Conservation (phyloP, 2,797 vertebrate genomes). For the Choloepus didactylus region DNA sequence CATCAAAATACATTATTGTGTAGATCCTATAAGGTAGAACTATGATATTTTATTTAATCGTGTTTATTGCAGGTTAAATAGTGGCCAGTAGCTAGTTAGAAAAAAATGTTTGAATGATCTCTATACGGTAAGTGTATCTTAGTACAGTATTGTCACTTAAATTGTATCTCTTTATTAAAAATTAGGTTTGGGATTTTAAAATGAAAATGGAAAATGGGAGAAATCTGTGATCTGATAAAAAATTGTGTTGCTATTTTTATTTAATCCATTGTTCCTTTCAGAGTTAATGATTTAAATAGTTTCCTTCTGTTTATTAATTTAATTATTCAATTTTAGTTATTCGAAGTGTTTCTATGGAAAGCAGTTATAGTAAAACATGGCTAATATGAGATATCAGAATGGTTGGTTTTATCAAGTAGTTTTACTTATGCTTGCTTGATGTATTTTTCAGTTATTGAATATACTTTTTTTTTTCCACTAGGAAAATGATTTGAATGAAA, state of each 20-base stretch:
- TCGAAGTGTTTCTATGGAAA: background rate
- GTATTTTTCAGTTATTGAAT: background rate
- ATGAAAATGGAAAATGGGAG: background rate
- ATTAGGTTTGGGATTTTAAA: background rate
- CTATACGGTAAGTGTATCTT: background rate
- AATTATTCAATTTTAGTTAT: background rate
- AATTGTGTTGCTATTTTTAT: background rate
- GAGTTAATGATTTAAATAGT: constrained; percentile 12
- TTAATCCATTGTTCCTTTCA: background rate
- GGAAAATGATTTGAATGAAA: constrained; percentile 96
- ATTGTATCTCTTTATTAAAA: background rate
- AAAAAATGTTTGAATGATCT: background rate
- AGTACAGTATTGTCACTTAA: background rate
- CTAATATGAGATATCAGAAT: background rate
- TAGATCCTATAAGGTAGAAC: background rate
- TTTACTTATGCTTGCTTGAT: constrained; percentile 59
- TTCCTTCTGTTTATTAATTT: background rate
- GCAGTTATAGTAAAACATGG: background rate
- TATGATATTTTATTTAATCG: background rate
- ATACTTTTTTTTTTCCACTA: constrained; percentile 82
- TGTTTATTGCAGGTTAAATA: background rate
- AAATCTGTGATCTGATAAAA: background rate
- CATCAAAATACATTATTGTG: background rate
- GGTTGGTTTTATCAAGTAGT: background rate
- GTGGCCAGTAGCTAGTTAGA: background rate